A percentile compares a stretch with the other conserved stretches of the same genome.
phyloP scores from a whole-genome alignment of 2,113 vertebrate species.

The Ibidorhyncha struthersii region DNA sequence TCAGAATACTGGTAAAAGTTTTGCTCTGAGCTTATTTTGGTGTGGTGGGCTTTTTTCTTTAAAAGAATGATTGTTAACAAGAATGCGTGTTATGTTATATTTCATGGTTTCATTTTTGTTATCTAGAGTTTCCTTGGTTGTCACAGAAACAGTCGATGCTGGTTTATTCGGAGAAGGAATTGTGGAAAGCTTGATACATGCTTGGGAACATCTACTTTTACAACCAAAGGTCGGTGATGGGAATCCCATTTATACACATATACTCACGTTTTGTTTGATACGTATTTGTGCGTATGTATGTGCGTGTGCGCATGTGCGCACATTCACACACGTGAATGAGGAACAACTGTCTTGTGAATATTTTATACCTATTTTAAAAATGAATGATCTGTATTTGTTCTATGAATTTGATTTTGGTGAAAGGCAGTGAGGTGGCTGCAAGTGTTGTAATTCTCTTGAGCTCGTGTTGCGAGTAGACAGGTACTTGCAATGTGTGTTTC shows the following conservation, averaged over 20 bases:
- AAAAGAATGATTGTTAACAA: not conserved
- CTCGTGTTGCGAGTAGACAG: not conserved
- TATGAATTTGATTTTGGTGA: not conserved
- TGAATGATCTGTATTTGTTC: not conserved
- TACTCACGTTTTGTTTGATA: too few species aligned
- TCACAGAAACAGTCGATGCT: constrained; percentile 98
- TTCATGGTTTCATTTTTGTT: constrained; percentile 24
- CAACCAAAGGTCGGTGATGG: constrained; percentile 87
- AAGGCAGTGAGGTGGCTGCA: not conserved
- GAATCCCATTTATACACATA: too few species aligned
- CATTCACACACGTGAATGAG: not conserved
- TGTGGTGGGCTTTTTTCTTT: not conserved
- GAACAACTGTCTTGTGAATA: not conserved
- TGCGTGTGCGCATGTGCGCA: accelerated
- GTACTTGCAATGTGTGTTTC: not conserved
- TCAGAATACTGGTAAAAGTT: not conserved
- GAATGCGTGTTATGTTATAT: not conserved
- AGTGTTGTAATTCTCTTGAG: accelerated
- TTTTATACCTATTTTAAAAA: not conserved
- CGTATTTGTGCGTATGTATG: accelerated
- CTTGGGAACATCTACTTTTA: constrained; percentile 94
- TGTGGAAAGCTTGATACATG: constrained; percentile 96
- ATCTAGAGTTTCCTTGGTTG: constrained; percentile 92
- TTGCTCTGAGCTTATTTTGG: not conserved
- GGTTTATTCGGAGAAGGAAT: constrained; percentile 98